Conservation (phyloP, 64 coral and sea anemone species). For the Orbicella faveolata region DNA sequence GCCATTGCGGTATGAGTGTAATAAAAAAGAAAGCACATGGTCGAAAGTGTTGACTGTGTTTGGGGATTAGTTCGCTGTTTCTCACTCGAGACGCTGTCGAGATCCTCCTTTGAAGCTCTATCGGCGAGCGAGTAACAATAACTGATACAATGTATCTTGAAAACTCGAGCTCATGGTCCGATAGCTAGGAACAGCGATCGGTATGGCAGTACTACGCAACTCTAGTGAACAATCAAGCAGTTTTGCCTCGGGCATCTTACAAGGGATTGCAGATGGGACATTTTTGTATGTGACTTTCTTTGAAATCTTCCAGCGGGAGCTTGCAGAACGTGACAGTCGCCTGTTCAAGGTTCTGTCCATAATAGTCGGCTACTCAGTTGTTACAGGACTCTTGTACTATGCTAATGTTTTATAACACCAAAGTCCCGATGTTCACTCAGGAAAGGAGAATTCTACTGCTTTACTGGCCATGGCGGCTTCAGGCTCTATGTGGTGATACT, state of each 20-base stretch:
- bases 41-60: too few relatives aligned
- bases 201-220: conserved; percentile 69
- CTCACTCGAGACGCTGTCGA: too few relatives aligned
- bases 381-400: conserved; percentile 70
- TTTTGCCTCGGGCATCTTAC: conserved; percentile 71
- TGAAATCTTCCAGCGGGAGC: conserved; percentile 89
- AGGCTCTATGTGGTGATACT: not conserved
- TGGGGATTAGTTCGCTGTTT: too few relatives aligned
- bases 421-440: not conserved
- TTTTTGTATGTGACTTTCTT: conserved; percentile 97
- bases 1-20: too few relatives aligned
- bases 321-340: conserved; percentile 50
- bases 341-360: conserved; percentile 83
- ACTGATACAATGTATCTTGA: too few relatives aligned
- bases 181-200: conserved; percentile 55
- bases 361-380: conserved; percentile 74
- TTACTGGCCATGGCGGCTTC: not conserved
- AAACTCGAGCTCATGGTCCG: conserved; percentile 10
- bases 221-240: conserved; percentile 48
- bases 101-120: too few relatives aligned
- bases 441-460: not conserved
- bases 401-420: conserved; percentile 55
- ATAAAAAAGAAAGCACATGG: too few relatives aligned
- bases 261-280: conserved; percentile 93
- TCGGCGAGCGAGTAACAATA: too few relatives aligned